Percentiles rank a stretch among this genome's conserved stretches.
These are phyloP conservation scores for Poecilus cupreus DNA, from an alignment of 2,888 invertebrate genomes.

Conservation along the genomic window DNA sequence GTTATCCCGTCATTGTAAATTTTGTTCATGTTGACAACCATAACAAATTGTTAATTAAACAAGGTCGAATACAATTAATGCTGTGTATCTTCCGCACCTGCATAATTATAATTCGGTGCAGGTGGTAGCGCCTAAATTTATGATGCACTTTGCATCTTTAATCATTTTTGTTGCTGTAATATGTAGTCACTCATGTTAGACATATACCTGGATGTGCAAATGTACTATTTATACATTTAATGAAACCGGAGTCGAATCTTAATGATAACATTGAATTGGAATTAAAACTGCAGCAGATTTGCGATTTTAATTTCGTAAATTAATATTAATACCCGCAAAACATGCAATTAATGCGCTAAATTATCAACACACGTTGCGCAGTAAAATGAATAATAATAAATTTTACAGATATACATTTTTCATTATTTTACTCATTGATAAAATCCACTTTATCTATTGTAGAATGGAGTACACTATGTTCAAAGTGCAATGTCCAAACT, in stretches of 20 bases:
- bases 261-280: conserved; percentile 2
- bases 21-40: conserved; percentile 39
- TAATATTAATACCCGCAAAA: background rate
- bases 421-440: no score
- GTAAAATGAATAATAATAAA: no score
- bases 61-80: conserved; percentile 41
- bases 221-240: background rate
- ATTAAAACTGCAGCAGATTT: background rate
- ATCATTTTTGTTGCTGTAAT: background rate
- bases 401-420: no score
- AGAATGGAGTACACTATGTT: no score
- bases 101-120: conserved; percentile 13
- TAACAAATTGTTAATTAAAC: conserved; percentile 44
- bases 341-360: background rate
- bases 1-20: conserved; percentile 43
- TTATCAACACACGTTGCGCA: no score
- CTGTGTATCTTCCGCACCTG: conserved; percentile 9
- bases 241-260: background rate
- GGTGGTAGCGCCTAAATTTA: conserved; percentile 4
- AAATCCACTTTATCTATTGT: no score
- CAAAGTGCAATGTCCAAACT: no score
- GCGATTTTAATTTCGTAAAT: background rate
- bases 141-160: background rate
- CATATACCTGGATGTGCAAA: conserved; percentile 6
- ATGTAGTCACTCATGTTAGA: conserved; percentile 9